Conservation (phyloP, 2,113 vertebrate species). For the Procapra przewalskii region DNA sequence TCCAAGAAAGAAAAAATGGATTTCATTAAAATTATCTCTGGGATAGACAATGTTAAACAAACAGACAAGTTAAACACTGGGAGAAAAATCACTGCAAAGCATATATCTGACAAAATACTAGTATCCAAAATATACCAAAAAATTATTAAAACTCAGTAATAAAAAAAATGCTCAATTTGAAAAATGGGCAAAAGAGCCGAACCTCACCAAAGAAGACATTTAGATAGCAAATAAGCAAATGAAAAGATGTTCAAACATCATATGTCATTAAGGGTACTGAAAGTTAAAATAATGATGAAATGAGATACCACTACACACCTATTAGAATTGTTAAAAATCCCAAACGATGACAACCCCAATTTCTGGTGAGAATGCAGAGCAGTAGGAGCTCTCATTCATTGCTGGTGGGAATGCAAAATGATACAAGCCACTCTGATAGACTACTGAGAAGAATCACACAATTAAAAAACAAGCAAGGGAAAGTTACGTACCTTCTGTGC, state of each 20-base stretch:
- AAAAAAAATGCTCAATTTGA: background rate
- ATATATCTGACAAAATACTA: background rate
- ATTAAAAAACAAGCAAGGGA: background rate
- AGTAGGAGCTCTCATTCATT: background rate
- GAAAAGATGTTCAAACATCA: background rate
- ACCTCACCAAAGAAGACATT: background rate
- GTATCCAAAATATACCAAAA: background rate
- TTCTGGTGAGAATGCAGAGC: background rate
- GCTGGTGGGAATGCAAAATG: background rate
- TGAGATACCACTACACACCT: background rate
- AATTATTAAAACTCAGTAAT: background rate
- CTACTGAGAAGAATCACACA: background rate
- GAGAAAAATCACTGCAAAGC: background rate
- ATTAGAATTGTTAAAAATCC: background rate
- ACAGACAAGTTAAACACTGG: background rate
- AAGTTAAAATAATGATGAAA: background rate
- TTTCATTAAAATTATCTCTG: background rate
- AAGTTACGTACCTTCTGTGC: background rate
- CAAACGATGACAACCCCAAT: background rate
- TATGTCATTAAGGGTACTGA: background rate
- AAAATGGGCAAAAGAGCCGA: background rate
- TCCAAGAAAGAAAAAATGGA: background rate
- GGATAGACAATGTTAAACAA: background rate
- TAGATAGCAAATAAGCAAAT: background rate
- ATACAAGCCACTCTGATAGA: background rate